Evolutionary conservation across 2,113 vertebrate genomes (phyloP).

Genomic region (Notarius lentiginosus): DNA sequence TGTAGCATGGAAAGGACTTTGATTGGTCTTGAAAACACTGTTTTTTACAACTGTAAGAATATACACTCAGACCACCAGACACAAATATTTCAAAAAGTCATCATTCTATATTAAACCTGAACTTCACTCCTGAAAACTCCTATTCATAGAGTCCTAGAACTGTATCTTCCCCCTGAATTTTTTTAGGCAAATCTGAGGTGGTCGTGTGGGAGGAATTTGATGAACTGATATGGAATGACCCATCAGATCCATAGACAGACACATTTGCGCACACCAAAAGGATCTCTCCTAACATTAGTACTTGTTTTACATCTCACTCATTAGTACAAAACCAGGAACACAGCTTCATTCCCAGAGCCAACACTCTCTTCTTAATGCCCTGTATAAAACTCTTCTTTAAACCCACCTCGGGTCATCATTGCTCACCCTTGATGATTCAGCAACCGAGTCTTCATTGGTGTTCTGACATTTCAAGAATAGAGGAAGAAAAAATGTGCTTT

Average conservation of each 20-base stretch:
- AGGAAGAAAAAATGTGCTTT: constrained; percentile 1
- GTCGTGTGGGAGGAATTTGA: too few species aligned
- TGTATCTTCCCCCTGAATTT: too few species aligned
- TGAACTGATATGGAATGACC: too few species aligned
- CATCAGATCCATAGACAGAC: background rate
- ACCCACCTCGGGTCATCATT: background rate
- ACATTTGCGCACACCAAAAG: background rate
- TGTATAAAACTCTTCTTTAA: constrained; percentile 12
- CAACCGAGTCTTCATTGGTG: background rate
- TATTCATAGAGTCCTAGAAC: too few species aligned
- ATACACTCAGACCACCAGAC: too few species aligned
- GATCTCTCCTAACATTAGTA: background rate
- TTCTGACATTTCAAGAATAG: constrained; percentile 23
- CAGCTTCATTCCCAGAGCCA: background rate
- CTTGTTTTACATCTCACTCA: background rate
- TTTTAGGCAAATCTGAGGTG: too few species aligned
- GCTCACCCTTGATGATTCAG: background rate
- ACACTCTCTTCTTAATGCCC: background rate
- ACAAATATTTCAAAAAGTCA: too few species aligned
- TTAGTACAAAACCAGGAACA: background rate
- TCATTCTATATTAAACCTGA: too few species aligned
- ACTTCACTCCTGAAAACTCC: too few species aligned
- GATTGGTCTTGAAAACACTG: too few species aligned
- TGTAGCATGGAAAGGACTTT: too few species aligned
- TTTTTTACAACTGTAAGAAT: too few species aligned